These are phyloP conservation scores for Pectinophora gossypiella DNA, from an alignment of 1,140 invertebrate genomes.

Conservation along the genomic window DNA sequence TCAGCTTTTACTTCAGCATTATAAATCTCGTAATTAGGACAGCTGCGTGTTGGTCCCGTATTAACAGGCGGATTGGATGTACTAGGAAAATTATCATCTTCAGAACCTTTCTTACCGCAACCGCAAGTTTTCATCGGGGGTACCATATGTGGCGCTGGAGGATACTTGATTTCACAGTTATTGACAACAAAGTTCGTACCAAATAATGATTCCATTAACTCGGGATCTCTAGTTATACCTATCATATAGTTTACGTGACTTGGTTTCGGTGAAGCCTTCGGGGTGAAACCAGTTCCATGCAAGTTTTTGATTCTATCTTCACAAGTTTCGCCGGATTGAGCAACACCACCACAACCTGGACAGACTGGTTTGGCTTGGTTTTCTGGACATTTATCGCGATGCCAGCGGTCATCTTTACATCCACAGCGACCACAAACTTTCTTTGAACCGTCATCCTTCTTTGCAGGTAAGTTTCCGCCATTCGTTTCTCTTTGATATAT, in stretches of 20 bases:
- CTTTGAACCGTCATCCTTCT: conserved; percentile 28
- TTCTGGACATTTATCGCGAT: conserved; percentile 47
- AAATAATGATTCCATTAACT: conserved; percentile 32
- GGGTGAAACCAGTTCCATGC: conserved; percentile 37
- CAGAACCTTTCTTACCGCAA: no score
- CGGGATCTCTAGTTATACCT: conserved; percentile 37
- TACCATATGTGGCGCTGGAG: no score
- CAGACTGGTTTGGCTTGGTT: conserved; percentile 31
- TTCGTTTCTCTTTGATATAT: conserved; percentile 46
- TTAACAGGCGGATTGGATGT: no score
- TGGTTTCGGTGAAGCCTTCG: conserved; percentile 40
- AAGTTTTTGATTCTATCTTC: conserved; percentile 42
- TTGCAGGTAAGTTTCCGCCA: conserved; percentile 21
- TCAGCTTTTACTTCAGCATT: conserved; percentile 28
- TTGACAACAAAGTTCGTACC: conserved; percentile 17
- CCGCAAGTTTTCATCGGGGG: neutral
- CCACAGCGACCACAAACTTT: conserved; percentile 59
- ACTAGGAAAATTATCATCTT: no score
- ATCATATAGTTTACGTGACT: conserved; percentile 37
- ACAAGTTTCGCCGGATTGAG: conserved; percentile 43
- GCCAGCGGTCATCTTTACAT: conserved; percentile 63
- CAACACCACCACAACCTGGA: conserved; percentile 44
- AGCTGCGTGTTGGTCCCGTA: no score
- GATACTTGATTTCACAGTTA: neutral
- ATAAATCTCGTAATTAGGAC: no score